Percentiles rank a stretch among this genome's conserved stretches.
Evolutionary conservation across 2,797 vertebrate genomes (phyloP).

Genomic region (Fundulus diaphanus): DNA sequence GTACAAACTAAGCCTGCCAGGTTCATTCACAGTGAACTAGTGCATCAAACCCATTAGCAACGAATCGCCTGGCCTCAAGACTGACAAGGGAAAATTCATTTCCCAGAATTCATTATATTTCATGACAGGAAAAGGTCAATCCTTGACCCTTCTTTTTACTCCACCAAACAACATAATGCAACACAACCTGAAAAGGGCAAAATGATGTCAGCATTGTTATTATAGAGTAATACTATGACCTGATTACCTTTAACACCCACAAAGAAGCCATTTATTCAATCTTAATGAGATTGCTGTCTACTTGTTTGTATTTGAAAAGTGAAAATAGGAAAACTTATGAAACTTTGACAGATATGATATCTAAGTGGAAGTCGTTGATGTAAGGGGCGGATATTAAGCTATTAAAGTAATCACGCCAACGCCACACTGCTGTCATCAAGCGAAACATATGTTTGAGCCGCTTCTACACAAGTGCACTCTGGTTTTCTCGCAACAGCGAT

Average conservation of each 20-base stretch:
- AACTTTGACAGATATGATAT: conserved; percentile 15
- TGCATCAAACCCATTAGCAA: conserved; percentile 34
- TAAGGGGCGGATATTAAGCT: conserved; percentile 9
- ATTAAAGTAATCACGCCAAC: conserved; percentile 32
- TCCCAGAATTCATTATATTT: conserved; percentile 30
- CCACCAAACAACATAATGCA: conserved; percentile 13
- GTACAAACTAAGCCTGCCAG: conserved; percentile 1
- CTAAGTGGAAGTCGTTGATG: conserved; percentile 10
- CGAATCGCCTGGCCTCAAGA: conserved; percentile 18
- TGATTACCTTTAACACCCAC: conserved; percentile 37
- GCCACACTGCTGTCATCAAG: conserved; percentile 23
- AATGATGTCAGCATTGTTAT: conserved; percentile 41
- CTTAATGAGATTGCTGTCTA: conserved; percentile 22
- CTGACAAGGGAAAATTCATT: conserved; percentile 23
- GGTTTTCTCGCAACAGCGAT: background rate
- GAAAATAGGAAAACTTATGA: conserved; percentile 27
- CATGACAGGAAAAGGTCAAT: conserved; percentile 31
- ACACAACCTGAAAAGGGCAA: conserved; percentile 29
- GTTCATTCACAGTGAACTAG: conserved; percentile 14
- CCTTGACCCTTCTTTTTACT: background rate
- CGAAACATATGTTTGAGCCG: conserved; percentile 26
- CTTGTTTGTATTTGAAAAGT: conserved; percentile 22
- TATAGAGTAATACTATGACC: conserved; percentile 19
- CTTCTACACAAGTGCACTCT: background rate
- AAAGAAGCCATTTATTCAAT: conserved; percentile 17